Conservation (phyloP, 2,888 invertebrate species). For the Aphelenchoides bicaudatus region DNA sequence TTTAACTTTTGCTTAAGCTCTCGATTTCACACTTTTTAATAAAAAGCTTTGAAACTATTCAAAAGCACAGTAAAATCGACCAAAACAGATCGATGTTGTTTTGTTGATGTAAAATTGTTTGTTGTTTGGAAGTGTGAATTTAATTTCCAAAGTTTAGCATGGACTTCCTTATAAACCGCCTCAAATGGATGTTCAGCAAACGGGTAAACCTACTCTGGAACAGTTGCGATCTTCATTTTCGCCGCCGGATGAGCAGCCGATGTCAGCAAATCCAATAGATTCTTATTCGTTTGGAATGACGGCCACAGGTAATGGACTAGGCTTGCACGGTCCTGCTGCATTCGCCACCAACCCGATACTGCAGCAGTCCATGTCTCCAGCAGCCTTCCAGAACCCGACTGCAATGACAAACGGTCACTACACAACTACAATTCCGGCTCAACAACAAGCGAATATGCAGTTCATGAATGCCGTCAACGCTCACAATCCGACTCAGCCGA, state of each 20-base stretch:
- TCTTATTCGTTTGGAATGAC: slow-evolving; percentile 11
- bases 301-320: slow-evolving; percentile 22
- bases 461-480: background rate
- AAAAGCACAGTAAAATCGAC: too few relatives aligned
- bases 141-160: background rate
- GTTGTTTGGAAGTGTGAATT: background rate
- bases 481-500: background rate
- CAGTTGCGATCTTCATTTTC: slow-evolving; percentile 52
- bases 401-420: slow-evolving; percentile 12
- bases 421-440: background rate
- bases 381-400: background rate
- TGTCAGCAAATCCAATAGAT: background rate
- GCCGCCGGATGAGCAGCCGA: slow-evolving; percentile 15
- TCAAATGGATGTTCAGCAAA: background rate
- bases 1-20: too few relatives aligned
- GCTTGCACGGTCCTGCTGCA: slow-evolving; percentile 25
- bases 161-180: slow-evolving; percentile 16
- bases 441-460: background rate
- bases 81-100: too few relatives aligned
- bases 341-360: slow-evolving; percentile 22
- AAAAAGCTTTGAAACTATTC: too few relatives aligned
- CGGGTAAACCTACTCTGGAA: slow-evolving; percentile 32
- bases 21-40: too few relatives aligned
- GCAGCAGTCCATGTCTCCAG: slow-evolving; percentile 19
- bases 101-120: background rate